Conservation (phyloP, 2,888 invertebrate genomes). For the Apotomis turbidana region DNA sequence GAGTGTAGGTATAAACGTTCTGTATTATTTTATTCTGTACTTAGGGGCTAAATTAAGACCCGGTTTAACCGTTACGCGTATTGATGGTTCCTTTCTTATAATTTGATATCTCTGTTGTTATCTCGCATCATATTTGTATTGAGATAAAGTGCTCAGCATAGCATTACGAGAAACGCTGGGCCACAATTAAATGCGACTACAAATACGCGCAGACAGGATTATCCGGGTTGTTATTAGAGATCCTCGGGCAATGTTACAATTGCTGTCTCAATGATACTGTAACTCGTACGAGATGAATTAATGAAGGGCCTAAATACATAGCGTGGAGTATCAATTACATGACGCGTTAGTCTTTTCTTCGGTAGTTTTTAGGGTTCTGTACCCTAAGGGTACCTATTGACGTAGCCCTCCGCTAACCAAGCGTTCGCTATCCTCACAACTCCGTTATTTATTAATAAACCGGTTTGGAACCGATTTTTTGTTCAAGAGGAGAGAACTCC, state of each 20-base stretch:
- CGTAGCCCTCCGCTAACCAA: not conserved
- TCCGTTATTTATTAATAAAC: too few relatives aligned
- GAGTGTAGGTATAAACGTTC: too few relatives aligned
- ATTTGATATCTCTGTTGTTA: slow-evolving; percentile 1
- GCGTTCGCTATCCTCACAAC: too few relatives aligned
- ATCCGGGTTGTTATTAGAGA: slow-evolving; percentile 23
- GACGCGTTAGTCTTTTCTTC: slow-evolving; percentile 9
- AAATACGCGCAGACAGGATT: slow-evolving; percentile 20
- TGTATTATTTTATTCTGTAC: too few relatives aligned
- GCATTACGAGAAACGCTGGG: slow-evolving; percentile 21
- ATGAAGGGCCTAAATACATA: slow-evolving; percentile 30
- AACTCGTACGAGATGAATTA: slow-evolving; percentile 26
- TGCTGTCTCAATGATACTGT: slow-evolving; percentile 16
- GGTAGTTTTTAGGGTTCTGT: not conserved
- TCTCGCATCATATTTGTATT: not conserved
- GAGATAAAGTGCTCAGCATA: slow-evolving; percentile 19
- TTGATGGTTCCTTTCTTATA: too few relatives aligned
- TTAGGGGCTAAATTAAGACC: too few relatives aligned
- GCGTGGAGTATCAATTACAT: slow-evolving; percentile 22
- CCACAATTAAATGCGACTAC: slow-evolving; percentile 32
- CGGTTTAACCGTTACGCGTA: too few relatives aligned
- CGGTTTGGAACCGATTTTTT: too few relatives aligned
- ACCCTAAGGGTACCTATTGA: not conserved
- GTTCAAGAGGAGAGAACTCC: too few relatives aligned
- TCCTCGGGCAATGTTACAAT: slow-evolving; percentile 31